A percentile compares a stretch with the other conserved stretches of the same genome.
These are phyloP conservation scores for Erpetoichthys calabaricus DNA, from an alignment of 2,797 vertebrate species.

Conservation along the genomic window DNA sequence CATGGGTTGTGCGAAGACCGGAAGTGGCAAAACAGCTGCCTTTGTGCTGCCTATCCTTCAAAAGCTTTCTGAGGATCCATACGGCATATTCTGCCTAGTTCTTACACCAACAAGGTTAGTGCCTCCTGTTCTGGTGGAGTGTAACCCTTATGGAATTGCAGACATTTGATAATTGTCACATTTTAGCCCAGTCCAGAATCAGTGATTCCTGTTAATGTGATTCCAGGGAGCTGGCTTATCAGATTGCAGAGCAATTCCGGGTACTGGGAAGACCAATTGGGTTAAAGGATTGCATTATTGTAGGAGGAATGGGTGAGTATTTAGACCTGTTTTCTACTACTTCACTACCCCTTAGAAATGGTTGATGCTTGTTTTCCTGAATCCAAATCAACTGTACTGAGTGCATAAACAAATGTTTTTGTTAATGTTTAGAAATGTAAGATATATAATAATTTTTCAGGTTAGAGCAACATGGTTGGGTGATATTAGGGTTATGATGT, in stretches of 20 bases:
- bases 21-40: constrained; percentile 86
- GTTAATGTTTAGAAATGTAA: too few species aligned
- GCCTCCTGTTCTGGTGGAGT: background rate
- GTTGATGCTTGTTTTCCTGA: too few species aligned
- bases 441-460: too few species aligned
- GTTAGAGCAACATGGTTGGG: too few species aligned
- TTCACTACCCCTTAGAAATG: too few species aligned
- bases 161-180: background rate
- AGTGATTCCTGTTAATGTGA: constrained; percentile 5
- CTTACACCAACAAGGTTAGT: constrained; percentile 80
- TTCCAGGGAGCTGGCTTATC: constrained; percentile 81
- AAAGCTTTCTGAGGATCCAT: constrained; percentile 82
- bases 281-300: constrained; percentile 75
- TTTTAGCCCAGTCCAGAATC: constrained; percentile 49
- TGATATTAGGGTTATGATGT: too few species aligned
- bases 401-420: too few species aligned
- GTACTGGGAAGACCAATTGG: constrained; percentile 84
- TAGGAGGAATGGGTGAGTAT: constrained; percentile 81
- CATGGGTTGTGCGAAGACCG: constrained; percentile 85
- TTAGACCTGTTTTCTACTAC: accelerated
- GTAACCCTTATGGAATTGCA: background rate
- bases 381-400: too few species aligned
- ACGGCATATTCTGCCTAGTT: constrained; percentile 85
- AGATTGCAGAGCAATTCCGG: constrained; percentile 89
- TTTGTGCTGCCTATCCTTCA: constrained; percentile 86